These are phyloP conservation scores for Caenorhabditis parvicauda DNA, from an alignment of 2,888 invertebrate genomes.

Conservation along the genomic window DNA sequence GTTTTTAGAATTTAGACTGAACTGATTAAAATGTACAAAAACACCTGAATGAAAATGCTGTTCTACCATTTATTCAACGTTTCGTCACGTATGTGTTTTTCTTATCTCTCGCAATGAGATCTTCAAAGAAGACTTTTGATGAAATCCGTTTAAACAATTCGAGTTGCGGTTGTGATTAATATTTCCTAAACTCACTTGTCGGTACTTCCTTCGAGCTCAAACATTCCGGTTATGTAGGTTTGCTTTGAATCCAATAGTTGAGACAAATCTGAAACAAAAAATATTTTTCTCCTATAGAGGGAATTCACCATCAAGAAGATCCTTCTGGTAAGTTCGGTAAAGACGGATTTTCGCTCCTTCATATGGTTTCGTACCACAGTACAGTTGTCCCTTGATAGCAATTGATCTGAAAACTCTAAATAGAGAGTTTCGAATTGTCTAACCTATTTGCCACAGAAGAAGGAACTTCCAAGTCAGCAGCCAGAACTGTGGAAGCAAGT, in stretches of 20 bases:
- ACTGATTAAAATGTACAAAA: too few relatives aligned
- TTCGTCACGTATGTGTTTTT: too few relatives aligned
- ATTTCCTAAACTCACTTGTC: constrained; percentile 17
- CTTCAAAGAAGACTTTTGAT: too few relatives aligned
- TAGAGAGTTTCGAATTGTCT: not conserved
- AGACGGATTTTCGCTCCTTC: constrained; percentile 36
- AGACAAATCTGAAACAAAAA: constrained; percentile 19
- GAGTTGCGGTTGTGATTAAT: too few relatives aligned
- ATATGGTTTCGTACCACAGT: constrained; percentile 29
- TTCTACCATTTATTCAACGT: too few relatives aligned
- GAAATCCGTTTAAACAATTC: too few relatives aligned
- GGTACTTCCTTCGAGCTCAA: constrained; percentile 36
- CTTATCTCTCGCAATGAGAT: too few relatives aligned
- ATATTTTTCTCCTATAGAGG: not conserved
- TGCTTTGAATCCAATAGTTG: constrained; percentile 28
- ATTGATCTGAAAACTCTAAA: constrained; percentile 19
- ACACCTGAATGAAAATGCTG: too few relatives aligned
- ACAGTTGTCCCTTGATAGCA: constrained; percentile 33
- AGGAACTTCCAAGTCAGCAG: constrained; percentile 26
- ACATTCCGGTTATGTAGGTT: constrained; percentile 34
- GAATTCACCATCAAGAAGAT: constrained; percentile 22
- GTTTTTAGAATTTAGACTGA: too few relatives aligned
- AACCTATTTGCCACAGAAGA: constrained; percentile 33
- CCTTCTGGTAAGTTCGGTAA: constrained; percentile 30
- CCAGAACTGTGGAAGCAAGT: not conserved